phyloP scores from a whole-genome alignment of 2,113 vertebrate genomes.

The Protobothrops mucrosquamatus region DNA sequence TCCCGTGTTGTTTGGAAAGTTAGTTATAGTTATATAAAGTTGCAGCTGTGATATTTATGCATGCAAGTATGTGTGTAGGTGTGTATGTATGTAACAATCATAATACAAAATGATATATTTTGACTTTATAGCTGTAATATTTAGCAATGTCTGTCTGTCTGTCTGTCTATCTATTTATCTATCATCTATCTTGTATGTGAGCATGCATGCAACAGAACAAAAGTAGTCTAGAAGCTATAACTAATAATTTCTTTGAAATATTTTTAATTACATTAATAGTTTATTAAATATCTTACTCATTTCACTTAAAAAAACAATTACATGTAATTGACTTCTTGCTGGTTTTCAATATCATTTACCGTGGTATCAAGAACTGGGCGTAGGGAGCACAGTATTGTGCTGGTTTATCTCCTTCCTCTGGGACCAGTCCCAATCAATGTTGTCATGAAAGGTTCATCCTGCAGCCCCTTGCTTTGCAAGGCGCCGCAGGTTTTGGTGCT shows the following conservation, averaged over 20 bases:
- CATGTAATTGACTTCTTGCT: not conserved
- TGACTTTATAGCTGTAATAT: not conserved
- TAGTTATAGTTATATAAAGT: not conserved
- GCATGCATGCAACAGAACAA: not conserved
- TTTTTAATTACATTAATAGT: not conserved
- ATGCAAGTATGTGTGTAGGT: not conserved
- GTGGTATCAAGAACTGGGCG: not conserved
- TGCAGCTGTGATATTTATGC: not conserved
- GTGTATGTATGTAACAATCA: not conserved
- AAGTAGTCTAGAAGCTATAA: not conserved
- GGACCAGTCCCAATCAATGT: not conserved
- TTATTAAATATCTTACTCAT: not conserved
- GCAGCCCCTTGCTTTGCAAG: not conserved
- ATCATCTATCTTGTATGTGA: not conserved
- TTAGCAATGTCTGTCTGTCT: not conserved
- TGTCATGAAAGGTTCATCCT: not conserved
- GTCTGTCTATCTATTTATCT: no score
- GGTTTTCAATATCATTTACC: not conserved
- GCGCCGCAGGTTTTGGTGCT: not conserved
- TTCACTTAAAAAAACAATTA: not conserved
- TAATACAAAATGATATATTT: not conserved
- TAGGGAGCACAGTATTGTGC: not conserved
- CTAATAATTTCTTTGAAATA: not conserved
- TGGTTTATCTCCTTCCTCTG: not conserved
- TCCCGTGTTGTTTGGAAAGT: not conserved